Percentiles rank a stretch among this genome's conserved stretches.
Conservation (phyloP, 2,888 invertebrate genomes). For the Aleiodes testaceus region DNA sequence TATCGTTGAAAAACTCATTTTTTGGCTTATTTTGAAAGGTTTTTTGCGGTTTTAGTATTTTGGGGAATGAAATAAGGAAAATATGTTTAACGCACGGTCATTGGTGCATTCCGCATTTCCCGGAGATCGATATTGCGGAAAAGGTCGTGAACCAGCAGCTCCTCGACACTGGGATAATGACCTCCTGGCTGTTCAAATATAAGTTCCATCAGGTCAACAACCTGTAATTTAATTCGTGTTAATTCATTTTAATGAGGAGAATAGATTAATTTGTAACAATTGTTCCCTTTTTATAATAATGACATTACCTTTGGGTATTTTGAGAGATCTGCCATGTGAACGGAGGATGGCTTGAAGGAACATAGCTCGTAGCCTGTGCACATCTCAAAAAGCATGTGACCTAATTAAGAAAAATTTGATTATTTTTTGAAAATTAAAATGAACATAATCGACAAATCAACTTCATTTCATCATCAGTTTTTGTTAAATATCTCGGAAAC, state of each 20-base stretch:
- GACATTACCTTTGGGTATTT: slow-evolving; percentile 81
- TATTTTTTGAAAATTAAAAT: too few relatives aligned
- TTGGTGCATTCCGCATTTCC: slow-evolving; percentile 88
- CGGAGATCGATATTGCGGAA: slow-evolving; percentile 91
- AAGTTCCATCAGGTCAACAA: slow-evolving; percentile 84
- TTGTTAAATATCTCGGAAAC: too few relatives aligned
- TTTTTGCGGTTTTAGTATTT: too few relatives aligned
- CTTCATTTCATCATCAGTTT: too few relatives aligned
- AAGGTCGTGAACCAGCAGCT: slow-evolving; percentile 86
- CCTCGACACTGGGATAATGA: slow-evolving; percentile 84
- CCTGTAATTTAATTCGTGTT: slow-evolving; percentile 72
- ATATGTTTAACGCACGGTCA: slow-evolving; percentile 75
- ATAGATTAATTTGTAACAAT: slow-evolving; percentile 18
- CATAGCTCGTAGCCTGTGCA: slow-evolving; percentile 88
- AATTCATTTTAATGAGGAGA: background rate
- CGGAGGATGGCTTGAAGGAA: slow-evolving; percentile 82
- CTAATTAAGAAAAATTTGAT: slow-evolving; percentile 66
- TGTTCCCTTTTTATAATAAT: background rate
- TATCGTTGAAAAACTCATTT: too few relatives aligned
- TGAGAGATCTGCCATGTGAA: slow-evolving; percentile 82
- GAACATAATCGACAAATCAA: too few relatives aligned
- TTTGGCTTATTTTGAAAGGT: too few relatives aligned
- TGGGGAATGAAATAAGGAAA: too few relatives aligned
- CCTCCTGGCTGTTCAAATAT: slow-evolving; percentile 83
- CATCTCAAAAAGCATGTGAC: slow-evolving; percentile 92